Evolutionary conservation across 1,140 invertebrate genomes (phyloP), one percentile per base, ranked within the genome.

Genomic region (Drosophila subpulchrella): DNA sequence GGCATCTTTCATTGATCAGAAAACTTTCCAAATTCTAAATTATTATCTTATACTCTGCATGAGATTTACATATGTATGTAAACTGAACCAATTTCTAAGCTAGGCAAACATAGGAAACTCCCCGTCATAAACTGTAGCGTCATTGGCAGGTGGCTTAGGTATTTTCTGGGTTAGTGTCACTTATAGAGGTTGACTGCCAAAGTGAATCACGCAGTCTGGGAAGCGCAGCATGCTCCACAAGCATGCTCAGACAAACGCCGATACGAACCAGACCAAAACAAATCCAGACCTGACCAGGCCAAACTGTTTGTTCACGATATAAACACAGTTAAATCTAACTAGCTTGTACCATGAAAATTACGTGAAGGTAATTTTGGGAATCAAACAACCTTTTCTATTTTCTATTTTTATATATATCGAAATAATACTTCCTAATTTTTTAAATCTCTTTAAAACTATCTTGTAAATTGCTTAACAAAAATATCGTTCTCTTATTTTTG

Each of bases 251-350:
- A 12, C 27, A 55, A n/a, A 68, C 32, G 34, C n/a, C 55, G 38
- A 65, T 30, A n/a, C 20, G 8, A 10, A 12, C 17, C 17, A 47
- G 36, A 57, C 63, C 59, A 67, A 68, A 68, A 68, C 60, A 51
- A 68, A 66, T 53, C 48, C 47, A 66, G 63, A 71, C 51, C 65
- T 57, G 63, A 57, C 42, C 51, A 70, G 42, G 12, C 27, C 36
- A 57, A 71, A 57, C 44, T 71, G 67, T 71, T 71, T 70, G 48
- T 63, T 36, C 11, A 48, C 36, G 42, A 70, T 71, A 71, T 70
- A 24, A 41, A 24, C 47, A 71, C 65, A 68, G 60, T 44, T 3
- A 3, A 20, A 3, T 12, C 12, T 36, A n/a, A 6, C 10, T 46
- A 36, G 11, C 2, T 11, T 0, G 15, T 27, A 44, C 10, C 7